These are phyloP conservation scores for Rhopilema esculentum DNA, from an alignment of 30 jellyfish, hydroid and myxozoan species.

Conservation along the genomic window DNA sequence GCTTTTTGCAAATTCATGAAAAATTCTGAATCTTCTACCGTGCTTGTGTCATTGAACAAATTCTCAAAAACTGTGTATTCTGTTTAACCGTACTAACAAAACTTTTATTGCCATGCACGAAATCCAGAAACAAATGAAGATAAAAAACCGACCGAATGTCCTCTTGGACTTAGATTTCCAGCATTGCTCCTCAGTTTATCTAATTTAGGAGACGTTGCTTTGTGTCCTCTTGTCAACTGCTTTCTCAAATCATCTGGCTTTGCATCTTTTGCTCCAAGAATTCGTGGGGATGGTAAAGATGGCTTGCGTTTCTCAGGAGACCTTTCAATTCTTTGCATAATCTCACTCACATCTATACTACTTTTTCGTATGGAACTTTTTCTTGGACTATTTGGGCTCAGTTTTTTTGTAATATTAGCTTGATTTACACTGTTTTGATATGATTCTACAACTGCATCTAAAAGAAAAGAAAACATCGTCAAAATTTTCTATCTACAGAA, in stretches of 20 bases:
- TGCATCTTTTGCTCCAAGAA: conserved; percentile 19
- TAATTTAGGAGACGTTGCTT: conserved; percentile 11
- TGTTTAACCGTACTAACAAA: too few relatives aligned
- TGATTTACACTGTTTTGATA: conserved; percentile 5
- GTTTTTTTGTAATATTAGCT: background rate
- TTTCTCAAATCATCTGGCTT: background rate
- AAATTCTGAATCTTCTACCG: too few relatives aligned
- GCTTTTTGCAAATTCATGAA: too few relatives aligned
- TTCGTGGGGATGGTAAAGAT: conserved; percentile 25
- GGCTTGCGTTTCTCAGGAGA: conserved; percentile 37
- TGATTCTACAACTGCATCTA: conserved; percentile 38
- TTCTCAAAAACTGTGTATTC: too few relatives aligned
- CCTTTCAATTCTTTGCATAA: background rate
- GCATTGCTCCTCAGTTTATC: background rate
- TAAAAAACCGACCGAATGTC: background rate
- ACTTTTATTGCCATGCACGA: too few relatives aligned
- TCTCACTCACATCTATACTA: background rate
- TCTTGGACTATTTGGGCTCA: conserved; percentile 4
- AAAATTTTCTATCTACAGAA: background rate
- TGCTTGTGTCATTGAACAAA: too few relatives aligned
- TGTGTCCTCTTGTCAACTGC: conserved; percentile 7
- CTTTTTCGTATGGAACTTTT: background rate
- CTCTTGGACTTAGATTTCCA: conserved; percentile 52
- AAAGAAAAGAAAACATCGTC: background rate
- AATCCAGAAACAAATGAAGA: background rate